phyloP scores from a whole-genome alignment of 2,113 vertebrate genomes.

The Enhydra lutris region DNA sequence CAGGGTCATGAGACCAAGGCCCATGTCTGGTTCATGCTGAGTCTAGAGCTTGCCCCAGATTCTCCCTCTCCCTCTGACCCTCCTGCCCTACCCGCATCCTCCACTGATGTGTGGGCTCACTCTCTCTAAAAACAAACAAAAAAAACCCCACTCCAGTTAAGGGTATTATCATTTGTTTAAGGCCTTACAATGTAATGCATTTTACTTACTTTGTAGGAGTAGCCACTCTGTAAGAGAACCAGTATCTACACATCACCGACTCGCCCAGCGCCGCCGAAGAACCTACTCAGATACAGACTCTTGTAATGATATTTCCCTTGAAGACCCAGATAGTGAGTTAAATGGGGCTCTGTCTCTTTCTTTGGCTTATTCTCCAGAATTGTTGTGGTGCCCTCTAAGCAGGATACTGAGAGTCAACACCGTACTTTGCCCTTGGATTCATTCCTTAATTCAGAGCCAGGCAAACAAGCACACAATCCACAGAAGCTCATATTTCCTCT shows the following conservation, averaged over 20 bases:
- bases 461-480: not conserved
- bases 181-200: not conserved
- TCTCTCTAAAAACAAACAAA: not conserved
- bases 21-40: not conserved
- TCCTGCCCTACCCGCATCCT: not conserved
- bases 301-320: conserved; percentile 78
- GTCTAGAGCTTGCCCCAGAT: not conserved
- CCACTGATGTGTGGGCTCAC: fast-evolving
- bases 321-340: conserved; percentile 88
- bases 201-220: conserved; percentile 77
- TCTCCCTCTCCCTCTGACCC: not conserved
- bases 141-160: not conserved
- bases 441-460: conserved; percentile 42
- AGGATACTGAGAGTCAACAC: not conserved
- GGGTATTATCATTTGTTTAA: conserved; percentile 25
- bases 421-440: not conserved
- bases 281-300: conserved; percentile 88
- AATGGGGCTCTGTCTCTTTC: not conserved
- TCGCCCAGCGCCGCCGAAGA: conserved; percentile 83
- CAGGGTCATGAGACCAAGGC: not conserved
- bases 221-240: conserved; percentile 82
- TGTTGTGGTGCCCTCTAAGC: not conserved
- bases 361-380: conserved; percentile 13
- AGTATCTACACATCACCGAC: conserved; percentile 77
- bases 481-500: not conserved